These are phyloP conservation scores for Chesias legatella DNA, from an alignment of 2,888 invertebrate genomes.

Conservation along the genomic window DNA sequence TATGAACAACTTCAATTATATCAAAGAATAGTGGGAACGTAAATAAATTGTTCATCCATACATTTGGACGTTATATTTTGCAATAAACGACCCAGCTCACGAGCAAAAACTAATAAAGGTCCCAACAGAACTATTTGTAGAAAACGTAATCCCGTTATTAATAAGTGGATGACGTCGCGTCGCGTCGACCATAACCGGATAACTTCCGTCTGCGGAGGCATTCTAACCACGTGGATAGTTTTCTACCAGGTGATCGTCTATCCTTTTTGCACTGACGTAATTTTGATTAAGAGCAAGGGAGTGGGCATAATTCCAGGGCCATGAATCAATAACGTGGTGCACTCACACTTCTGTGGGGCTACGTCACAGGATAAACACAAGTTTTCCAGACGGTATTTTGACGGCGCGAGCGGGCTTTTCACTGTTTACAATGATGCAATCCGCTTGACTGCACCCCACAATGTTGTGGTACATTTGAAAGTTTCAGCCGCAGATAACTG, in stretches of 20 bases:
- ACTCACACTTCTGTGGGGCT: conserved; percentile 60
- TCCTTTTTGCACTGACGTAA: conserved; percentile 62
- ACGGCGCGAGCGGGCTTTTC: conserved; percentile 64
- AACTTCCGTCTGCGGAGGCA: conserved; percentile 51
- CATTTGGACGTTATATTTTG: neutral
- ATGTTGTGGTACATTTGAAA: conserved; percentile 10
- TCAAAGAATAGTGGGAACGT: no score
- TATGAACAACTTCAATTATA: no score
- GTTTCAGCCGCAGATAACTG: no score
- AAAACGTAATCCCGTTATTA: conserved; percentile 32
- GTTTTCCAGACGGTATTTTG: conserved; percentile 69
- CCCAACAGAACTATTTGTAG: conserved; percentile 17
- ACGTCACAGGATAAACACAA: conserved; percentile 56
- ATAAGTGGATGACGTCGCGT: conserved; percentile 44
- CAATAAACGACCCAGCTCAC: neutral
- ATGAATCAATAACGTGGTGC: conserved; percentile 75
- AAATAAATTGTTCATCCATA: no score
- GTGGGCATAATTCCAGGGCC: conserved; percentile 68
- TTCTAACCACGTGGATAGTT: conserved; percentile 60
- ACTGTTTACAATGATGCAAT: conserved; percentile 58
- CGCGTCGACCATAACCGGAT: conserved; percentile 45
- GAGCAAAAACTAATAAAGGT: conserved; percentile 7
- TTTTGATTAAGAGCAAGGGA: conserved; percentile 72
- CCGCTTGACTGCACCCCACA: no score
- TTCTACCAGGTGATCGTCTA: conserved; percentile 51